These are phyloP conservation scores for Albula glossodonta DNA, from an alignment of 2,113 vertebrate genomes.

Conservation along the genomic window DNA sequence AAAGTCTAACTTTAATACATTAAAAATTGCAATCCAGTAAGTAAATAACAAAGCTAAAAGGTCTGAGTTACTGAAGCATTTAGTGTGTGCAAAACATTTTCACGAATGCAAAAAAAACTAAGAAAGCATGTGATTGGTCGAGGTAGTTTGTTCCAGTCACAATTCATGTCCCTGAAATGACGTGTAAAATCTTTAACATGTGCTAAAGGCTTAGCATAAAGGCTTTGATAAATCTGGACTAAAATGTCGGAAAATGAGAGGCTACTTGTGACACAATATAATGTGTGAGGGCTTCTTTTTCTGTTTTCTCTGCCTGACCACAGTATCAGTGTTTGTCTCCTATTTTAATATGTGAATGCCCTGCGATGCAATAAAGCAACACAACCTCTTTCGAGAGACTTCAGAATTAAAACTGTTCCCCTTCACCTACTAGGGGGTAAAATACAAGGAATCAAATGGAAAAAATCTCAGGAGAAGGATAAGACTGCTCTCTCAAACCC, in stretches of 20 bases:
- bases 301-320: neutral
- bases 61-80: too few relatives aligned
- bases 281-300: neutral
- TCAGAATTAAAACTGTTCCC: constrained; percentile 52
- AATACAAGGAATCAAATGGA: constrained; percentile 32
- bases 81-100: too few relatives aligned
- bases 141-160: too few relatives aligned
- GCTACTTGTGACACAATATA: neutral
- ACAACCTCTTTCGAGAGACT: constrained; percentile 8
- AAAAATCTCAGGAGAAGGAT: constrained; percentile 49
- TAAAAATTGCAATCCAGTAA: too few relatives aligned
- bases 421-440: neutral
- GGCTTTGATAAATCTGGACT: too few relatives aligned
- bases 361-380: neutral
- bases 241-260: neutral
- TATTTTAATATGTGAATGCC: neutral
- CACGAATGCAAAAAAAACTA: too few relatives aligned
- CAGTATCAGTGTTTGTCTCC: neutral
- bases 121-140: too few relatives aligned
- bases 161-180: too few relatives aligned
- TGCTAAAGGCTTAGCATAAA: too few relatives aligned
- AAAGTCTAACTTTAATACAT: too few relatives aligned
- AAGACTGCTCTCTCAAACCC: constrained; percentile 54
- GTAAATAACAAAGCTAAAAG: too few relatives aligned
- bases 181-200: too few relatives aligned